A percentile compares a stretch with the other conserved stretches of the same genome.
Evolutionary conservation across 2,113 vertebrate genomes (phyloP).

Genomic region (Mesoclemmys tuberculata): DNA sequence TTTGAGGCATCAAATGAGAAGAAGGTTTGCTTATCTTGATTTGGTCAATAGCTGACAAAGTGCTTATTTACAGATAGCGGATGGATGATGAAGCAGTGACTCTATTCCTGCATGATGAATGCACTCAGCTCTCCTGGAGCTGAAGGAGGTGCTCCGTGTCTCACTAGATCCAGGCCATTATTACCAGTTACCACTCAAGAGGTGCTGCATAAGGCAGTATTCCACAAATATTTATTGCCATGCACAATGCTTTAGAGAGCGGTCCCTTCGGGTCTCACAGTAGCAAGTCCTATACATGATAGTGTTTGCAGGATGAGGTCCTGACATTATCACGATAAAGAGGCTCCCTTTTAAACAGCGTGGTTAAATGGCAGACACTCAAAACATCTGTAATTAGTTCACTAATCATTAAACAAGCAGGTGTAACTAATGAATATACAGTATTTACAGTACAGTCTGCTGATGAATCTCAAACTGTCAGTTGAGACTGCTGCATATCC

Average conservation of each 20-base stretch:
- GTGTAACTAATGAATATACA: not conserved
- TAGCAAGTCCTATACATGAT: not conserved
- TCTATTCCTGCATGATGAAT: fast-evolving
- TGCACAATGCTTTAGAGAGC: not conserved
- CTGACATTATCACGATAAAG: not conserved
- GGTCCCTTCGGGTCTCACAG: not conserved
- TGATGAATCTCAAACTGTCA: not conserved
- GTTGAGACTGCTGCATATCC: not conserved
- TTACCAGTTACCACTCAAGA: not conserved
- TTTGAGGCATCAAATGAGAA: not conserved
- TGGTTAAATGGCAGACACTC: not conserved
- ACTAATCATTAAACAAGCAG: not conserved
- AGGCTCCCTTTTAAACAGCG: not conserved
- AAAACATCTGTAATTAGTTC: not conserved
- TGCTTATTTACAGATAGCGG: not conserved
- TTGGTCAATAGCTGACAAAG: not conserved
- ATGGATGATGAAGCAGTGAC: fast-evolving
- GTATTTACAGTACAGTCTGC: not conserved
- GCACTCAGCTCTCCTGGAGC: not conserved
- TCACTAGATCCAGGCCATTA: not conserved
- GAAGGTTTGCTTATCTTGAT: not conserved
- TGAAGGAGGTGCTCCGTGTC: not conserved
- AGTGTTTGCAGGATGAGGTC: not conserved
- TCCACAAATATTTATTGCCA: not conserved
- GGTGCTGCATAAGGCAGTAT: not conserved